Base-by-base conservation (phyloP, 2,888 invertebrate species). In the Drosophila cyrtoloma region DNA sequence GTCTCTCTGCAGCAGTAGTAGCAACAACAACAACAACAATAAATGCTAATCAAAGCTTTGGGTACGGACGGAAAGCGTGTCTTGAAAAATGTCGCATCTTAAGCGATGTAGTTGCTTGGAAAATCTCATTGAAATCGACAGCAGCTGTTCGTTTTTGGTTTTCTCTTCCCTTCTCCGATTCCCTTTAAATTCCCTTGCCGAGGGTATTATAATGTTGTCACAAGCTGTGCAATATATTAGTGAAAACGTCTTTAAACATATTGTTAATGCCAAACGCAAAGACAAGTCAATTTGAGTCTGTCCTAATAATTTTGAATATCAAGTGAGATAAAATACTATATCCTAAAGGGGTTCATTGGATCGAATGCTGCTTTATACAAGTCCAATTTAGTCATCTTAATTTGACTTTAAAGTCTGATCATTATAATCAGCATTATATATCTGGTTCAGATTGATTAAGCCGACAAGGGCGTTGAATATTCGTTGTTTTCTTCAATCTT, bases 81-180 rank as follows among this genome's bases (percentile, higher is more conserved):
- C 69, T 68, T 89, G 77, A 89, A 86, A 89, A 86, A 84, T 89
- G 85, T 84, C 84, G 73, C 89, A 56, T 84, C 84, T 85, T 82
- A 85, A 79, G 71, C 79, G 76, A 77, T 74, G 77, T 79, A 86
- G 85, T 89, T 89, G 85, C 64, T 74, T 84, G 89, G 89, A 89
- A 89, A 85, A 79, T 84, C 77, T 58, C 62, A 77, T 73, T 77
- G 78, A 77, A 77, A 67, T 77, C 71, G 61, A 62, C 78, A 77
- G 78, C 79, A 79, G 79, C 79, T 78, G 79, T 67, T 76, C 35
- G 51, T 22, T 60, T 73, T 76, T 71, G 37, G 26, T 52, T 66
- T 58, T 50, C 16, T 39, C 30, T 22, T 37, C 35, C 44, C n/a
- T 12, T n/a, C 22, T 30, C 6, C n/a, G 10, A 26, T 37, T 47